A percentile compares a stretch with the other conserved stretches of the same genome.
Conservation (phyloP, 2,797 vertebrate species). For the Halcyon smyrnensis region DNA sequence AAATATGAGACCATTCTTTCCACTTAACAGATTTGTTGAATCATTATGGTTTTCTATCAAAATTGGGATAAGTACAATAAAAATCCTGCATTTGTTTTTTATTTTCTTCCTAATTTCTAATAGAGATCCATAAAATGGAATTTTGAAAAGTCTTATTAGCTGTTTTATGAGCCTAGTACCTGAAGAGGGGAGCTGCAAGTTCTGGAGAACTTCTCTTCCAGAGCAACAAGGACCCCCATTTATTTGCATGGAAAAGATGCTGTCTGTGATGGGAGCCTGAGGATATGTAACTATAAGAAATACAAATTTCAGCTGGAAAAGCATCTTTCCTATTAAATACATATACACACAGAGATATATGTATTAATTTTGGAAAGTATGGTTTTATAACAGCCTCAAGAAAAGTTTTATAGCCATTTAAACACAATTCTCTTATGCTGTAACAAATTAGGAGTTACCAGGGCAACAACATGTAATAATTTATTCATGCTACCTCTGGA, state of each 20-base stretch:
- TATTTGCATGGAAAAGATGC: background rate
- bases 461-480: slow-evolving; percentile 28
- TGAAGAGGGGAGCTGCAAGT: background rate
- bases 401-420: slow-evolving; percentile 16
- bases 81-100: background rate
- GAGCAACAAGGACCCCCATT: background rate
- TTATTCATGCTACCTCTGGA: slow-evolving; percentile 23
- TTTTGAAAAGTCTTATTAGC: background rate
- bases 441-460: slow-evolving; percentile 54
- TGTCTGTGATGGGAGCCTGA: background rate
- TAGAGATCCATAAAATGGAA: background rate
- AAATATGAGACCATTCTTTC: background rate
- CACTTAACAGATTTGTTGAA: background rate
- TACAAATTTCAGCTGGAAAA: background rate
- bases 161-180: background rate
- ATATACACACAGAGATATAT: fast-evolving
- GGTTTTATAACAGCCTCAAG: background rate
- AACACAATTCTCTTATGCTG: background rate
- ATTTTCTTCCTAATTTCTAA: background rate
- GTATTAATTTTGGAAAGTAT: background rate
- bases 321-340: background rate
- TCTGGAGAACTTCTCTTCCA: background rate
- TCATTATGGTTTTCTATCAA: background rate
- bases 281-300: background rate
- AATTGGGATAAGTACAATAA: background rate